Evolutionary conservation across 2,113 vertebrate species (phyloP).

Genomic region (Colaptes auratus): DNA sequence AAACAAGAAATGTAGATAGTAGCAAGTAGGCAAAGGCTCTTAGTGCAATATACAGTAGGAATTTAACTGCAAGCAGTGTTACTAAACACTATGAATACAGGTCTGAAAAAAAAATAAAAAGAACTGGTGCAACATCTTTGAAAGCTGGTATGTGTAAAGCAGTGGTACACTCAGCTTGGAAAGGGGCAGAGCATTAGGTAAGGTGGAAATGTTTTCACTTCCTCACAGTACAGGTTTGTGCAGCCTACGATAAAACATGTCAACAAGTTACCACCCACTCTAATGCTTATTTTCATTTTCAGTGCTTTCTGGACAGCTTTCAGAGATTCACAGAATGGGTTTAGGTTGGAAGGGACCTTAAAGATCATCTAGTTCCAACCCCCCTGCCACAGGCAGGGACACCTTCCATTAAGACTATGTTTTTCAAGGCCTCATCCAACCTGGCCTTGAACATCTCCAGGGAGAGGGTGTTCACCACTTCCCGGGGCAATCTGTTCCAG

Average conservation of each 20-base stretch:
- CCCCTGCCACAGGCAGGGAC: too few species aligned
- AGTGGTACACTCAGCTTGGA: neutral
- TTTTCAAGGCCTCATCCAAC: too few species aligned
- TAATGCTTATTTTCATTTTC: neutral
- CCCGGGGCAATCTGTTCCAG: too few species aligned
- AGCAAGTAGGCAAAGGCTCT: neutral
- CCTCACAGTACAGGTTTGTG: neutral
- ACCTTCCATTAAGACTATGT: too few species aligned
- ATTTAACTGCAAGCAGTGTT: neutral
- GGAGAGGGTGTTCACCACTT: too few species aligned
- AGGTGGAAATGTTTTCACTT: neutral
- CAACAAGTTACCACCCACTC: neutral
- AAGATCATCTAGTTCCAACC: too few species aligned
- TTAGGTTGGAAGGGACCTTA: too few species aligned
- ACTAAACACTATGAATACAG: neutral
- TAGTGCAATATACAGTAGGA: neutral
- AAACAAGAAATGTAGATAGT: neutral
- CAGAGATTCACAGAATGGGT: too few species aligned
- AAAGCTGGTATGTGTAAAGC: neutral
- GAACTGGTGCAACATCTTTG: neutral
- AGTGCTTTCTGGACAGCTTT: neutral
- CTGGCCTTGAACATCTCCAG: too few species aligned
- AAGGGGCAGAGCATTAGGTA: neutral
- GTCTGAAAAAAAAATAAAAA: neutral
- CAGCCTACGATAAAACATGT: neutral